A percentile compares a stretch with the other conserved stretches of the same genome.
Conservation (phyloP, 2,888 invertebrate species). For the Andricus curvator region DNA sequence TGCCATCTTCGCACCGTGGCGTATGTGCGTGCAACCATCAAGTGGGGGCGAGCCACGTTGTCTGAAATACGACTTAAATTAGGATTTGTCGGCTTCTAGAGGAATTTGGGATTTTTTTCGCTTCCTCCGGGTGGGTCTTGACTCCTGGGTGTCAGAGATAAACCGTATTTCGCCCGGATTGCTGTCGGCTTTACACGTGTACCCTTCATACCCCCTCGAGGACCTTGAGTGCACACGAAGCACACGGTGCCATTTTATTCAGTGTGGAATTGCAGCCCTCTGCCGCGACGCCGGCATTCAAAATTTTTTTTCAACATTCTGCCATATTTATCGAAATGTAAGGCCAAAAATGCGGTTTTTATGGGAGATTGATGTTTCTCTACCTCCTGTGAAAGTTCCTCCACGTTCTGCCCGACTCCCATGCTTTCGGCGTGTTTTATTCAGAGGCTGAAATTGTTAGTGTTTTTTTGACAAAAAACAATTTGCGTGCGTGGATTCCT, state of each 20-base stretch:
- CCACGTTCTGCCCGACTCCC: neutral
- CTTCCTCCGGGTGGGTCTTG: neutral
- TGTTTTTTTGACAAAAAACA: neutral
- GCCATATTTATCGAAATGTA: slow-evolving; percentile 16
- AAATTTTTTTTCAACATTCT: slow-evolving; percentile 21
- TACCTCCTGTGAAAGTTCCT: neutral
- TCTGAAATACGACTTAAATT: slow-evolving; percentile 10
- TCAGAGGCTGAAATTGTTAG: neutral
- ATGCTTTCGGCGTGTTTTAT: neutral
- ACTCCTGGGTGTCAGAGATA: neutral
- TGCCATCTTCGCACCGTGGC: slow-evolving; percentile 74
- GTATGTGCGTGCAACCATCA: slow-evolving; percentile 64
- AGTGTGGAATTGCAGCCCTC: slow-evolving; percentile 28
- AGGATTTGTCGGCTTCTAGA: neutral
- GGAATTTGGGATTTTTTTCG: neutral
- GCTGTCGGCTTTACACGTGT: slow-evolving; percentile 58
- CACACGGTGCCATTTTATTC: slow-evolving; percentile 66
- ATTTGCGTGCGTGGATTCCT: neutral
- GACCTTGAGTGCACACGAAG: slow-evolving; percentile 26
- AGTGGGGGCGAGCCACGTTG: slow-evolving; percentile 69
- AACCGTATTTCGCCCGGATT: neutral
- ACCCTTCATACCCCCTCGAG: slow-evolving; percentile 49
- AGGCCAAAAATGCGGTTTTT: neutral
- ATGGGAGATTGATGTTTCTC: neutral
- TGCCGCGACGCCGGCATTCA: slow-evolving; percentile 15